Base-by-base conservation (phyloP, 2,113 vertebrate species). In the Pseudorectes ferrugineus region DNA sequence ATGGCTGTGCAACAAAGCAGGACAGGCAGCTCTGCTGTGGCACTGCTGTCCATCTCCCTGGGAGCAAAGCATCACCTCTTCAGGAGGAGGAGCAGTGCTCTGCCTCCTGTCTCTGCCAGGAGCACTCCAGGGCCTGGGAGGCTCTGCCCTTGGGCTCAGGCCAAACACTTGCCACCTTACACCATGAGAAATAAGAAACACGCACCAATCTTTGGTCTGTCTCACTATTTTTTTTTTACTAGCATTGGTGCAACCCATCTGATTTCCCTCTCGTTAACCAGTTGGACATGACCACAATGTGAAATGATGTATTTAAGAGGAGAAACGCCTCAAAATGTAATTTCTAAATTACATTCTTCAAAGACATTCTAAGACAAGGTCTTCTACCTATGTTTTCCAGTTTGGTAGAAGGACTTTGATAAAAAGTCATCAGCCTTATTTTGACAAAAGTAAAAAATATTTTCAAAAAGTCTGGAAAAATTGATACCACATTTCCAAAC, bases 201-300 rank as follows among this genome's bases (percentile, higher is more conserved):
- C 9, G 17, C 35, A 33, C 14, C 49, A 23, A 3, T 15, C 22
- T 23, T 28, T 28, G 26, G 49, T 14, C 15, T 73, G 7, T 6
- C 22, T 43, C 28, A 9, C 14, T 28, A 1, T 15, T 19, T 12
- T 20, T 40, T 40, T 51, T 63, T 38, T 0, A 49, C 7, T 10
- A 29, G 2, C 38, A 12, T 29, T 59, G n/a, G 61, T 29, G 28
- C 13, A 59, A 25, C 14, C 12, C n/a, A 66, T 66, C 51, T 74
- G 38, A 66, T 38, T 59, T 45, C 28, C 23, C 11, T 45, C 61
- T 45, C 38, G 18, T 21, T 38, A 52, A 66, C 28, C 33, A 38
- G 6, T 0, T 51, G 45, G 51, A 33, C 19, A 29, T 0, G 7
- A 58, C 15, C 2, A 3, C 26, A 15, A 33, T 0, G 5, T n/a